A percentile compares a stretch with the other conserved stretches of the same genome.
Conservation (phyloP, 2,888 invertebrate genomes). For the Byasa hedistus region DNA sequence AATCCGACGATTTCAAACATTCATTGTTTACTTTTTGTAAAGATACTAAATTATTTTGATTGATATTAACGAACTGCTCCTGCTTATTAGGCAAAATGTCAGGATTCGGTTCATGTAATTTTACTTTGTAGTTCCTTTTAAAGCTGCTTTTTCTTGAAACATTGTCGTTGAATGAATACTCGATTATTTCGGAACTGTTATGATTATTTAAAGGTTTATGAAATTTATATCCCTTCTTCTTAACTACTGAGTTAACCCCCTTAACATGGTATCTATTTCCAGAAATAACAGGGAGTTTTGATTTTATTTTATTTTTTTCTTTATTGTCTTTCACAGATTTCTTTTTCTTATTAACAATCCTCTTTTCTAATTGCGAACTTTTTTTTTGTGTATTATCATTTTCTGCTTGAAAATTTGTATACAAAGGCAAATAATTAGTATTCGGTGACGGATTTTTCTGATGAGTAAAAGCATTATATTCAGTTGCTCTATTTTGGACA, state of each 20-base stretch:
- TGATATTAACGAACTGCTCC: not conserved
- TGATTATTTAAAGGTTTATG: not conserved
- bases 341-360: not conserved
- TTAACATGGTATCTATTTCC: conserved; percentile 33
- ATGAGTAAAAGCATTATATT: not conserved
- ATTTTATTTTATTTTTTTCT: conserved; percentile 35
- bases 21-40: conserved; percentile 32
- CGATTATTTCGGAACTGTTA: not conserved
- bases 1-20: conserved; percentile 54
- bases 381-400: not conserved
- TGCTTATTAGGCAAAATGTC: not conserved
- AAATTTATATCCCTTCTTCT: not conserved
- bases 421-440: not conserved
- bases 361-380: not conserved
- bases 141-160: not conserved
- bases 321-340: not conserved
- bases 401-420: not conserved
- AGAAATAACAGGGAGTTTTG: conserved; percentile 34
- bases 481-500: not conserved
- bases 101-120: not conserved
- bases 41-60: not conserved
- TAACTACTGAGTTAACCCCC: not conserved
- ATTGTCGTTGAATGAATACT: not conserved
- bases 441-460: not conserved
- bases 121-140: not conserved